Conservation (phyloP, 2,888 invertebrate genomes). For the Cordilura impudica region DNA sequence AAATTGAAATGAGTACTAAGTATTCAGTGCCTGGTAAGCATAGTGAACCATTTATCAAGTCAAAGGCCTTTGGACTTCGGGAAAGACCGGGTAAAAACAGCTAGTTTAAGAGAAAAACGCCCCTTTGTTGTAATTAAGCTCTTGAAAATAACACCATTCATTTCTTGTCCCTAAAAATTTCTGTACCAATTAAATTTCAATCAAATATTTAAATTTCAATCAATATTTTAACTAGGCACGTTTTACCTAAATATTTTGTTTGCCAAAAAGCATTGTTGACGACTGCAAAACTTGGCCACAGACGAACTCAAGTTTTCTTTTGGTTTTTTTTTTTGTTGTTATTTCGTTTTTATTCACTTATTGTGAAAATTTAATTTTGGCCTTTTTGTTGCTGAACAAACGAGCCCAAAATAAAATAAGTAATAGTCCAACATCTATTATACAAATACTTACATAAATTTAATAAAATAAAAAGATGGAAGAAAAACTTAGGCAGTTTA, state of each 20-base stretch:
- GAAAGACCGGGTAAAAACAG: too few relatives aligned
- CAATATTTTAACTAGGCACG: neutral
- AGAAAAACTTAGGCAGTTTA: conserved; percentile 70
- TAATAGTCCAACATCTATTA: conserved; percentile 59
- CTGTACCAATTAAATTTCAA: conserved; percentile 17
- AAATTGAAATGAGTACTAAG: too few relatives aligned
- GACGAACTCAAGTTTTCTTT: conserved; percentile 17
- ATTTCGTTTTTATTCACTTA: conserved; percentile 32
- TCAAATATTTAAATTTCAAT: conserved; percentile 14
- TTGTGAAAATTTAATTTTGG: conserved; percentile 52
- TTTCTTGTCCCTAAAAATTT: too few relatives aligned
- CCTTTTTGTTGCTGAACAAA: conserved; percentile 53
- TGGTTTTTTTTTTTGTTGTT: neutral
- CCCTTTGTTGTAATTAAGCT: too few relatives aligned
- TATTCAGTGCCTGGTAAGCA: too few relatives aligned
- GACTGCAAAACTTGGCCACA: conserved; percentile 22
- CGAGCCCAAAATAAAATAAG: conserved; percentile 51
- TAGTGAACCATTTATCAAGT: too few relatives aligned
- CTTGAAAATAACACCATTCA: too few relatives aligned
- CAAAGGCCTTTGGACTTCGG: too few relatives aligned
- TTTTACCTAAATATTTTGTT: neutral
- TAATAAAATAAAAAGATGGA: neutral
- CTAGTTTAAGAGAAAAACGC: too few relatives aligned
- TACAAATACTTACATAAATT: conserved; percentile 49
- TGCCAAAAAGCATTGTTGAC: neutral